phyloP scores from a whole-genome alignment of 2,113 vertebrate species.

The Solea solea region DNA sequence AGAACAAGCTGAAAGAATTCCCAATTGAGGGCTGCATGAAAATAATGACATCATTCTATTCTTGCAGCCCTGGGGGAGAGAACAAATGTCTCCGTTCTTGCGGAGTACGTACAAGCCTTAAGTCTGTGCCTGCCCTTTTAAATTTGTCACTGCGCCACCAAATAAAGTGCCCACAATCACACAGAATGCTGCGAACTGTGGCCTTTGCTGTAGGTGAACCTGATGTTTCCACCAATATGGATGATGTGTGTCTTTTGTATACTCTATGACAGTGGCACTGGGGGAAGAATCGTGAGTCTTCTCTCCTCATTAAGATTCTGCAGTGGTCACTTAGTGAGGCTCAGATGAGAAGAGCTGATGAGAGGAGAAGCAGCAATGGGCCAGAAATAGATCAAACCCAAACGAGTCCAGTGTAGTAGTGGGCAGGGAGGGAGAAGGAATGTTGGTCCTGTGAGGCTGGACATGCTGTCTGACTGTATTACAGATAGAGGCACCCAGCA shows the following conservation, averaged over 20 bases:
- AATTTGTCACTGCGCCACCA: conserved; percentile 36
- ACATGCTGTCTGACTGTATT: conserved; percentile 53
- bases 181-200: conserved; percentile 1
- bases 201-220: conserved; percentile 9
- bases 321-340: conserved; percentile 23
- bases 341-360: conserved; percentile 66
- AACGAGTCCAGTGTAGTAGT: conserved; percentile 49
- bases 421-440: conserved; percentile 46
- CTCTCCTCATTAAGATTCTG: conserved; percentile 67
- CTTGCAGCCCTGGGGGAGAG: too few relatives aligned
- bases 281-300: conserved; percentile 19
- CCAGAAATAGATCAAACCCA: conserved; percentile 73
- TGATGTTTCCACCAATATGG: conserved; percentile 13
- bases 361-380: conserved; percentile 55
- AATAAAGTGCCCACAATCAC: conserved; percentile 13
- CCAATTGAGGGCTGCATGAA: too few relatives aligned
- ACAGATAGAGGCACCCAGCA: conserved; percentile 41
- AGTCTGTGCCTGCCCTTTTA: conserved; percentile 14
- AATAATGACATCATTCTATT: too few relatives aligned
- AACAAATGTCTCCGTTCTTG: too few relatives aligned
- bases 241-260: conserved; percentile 15
- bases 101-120: background rate
- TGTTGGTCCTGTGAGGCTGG: conserved; percentile 50
- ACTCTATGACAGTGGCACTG: conserved; percentile 18
- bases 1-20: too few relatives aligned